Evolutionary conservation across 2,113 vertebrate species (phyloP), one percentile per base, ranked within the genome.

Genomic region (Panthera tigris): DNA sequence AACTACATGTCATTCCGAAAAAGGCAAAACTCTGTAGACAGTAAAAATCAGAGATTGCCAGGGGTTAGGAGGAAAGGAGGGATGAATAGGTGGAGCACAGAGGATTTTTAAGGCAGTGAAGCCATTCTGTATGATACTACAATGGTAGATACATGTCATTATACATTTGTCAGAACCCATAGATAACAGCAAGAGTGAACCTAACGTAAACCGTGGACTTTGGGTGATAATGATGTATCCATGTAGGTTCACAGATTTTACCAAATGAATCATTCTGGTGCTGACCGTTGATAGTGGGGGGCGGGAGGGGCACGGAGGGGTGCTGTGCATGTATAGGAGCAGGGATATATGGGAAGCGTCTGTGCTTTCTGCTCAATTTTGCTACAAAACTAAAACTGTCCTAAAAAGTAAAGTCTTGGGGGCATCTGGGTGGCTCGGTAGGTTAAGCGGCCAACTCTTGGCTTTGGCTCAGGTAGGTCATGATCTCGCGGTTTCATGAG

Each of bases 311-410:
- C 45, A 0, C 41, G 41, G 41, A 45, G 41, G 41, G 7, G 41
- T 45, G 16, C 6, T n/a, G 16, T 14, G 55, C 15, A 2, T 16
- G 2, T 16, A 8, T 14, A 1, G 41, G 18, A 48, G 4, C 18
- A 23, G 33, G 52, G 31, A 5, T 19, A 36, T 11, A 8, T 15
- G 36, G 11, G 33, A 87, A 68, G 27, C 16, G 12, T 74, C 39
- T 61, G 3, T n/a, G 61, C 63, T 83, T 80, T 78, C 48, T 89
- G 57, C 48, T 95, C n/a, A 39, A 4, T 41, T 97, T 95, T 88
- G 13, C 45, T 71, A 13, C 33, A 10, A 55, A 78, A 33, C 7
- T 73, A 78, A 83, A 92, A 61, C 10, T 48, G 27, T n/a, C 74
- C 39, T 84, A 55, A 96, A 84, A 81, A 33, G 21, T 50, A 18